These are phyloP conservation scores for Gymnoscopelus braueri DNA, from an alignment of 2,797 vertebrate species.

Conservation along the genomic window DNA sequence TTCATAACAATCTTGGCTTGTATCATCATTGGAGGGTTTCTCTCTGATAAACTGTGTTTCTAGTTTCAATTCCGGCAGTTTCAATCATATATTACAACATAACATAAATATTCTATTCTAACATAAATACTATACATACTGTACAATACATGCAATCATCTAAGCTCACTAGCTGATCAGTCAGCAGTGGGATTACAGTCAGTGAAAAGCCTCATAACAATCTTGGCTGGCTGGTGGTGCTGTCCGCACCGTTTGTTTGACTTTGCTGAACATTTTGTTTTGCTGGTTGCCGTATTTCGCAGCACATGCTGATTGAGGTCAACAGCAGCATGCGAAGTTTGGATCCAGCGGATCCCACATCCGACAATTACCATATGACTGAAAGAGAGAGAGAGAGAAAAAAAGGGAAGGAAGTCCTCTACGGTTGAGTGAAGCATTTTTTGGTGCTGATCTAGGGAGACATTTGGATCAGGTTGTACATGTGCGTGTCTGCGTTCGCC, in stretches of 20 bases:
- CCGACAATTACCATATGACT: slow-evolving; percentile 64
- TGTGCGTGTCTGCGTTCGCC: slow-evolving; percentile 15
- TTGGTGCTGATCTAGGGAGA: slow-evolving; percentile 65
- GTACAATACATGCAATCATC: too few species aligned
- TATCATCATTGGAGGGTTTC: slow-evolving; percentile 9
- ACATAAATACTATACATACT: too few species aligned
- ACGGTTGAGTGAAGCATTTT: slow-evolving; percentile 61
- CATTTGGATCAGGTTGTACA: slow-evolving; percentile 53
- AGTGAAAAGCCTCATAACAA: too few species aligned
- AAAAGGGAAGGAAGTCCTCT: slow-evolving; percentile 50
- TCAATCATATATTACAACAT: too few species aligned
- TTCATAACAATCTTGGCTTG: slow-evolving; percentile 22
- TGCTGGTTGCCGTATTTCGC: slow-evolving; percentile 65
- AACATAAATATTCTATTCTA: too few species aligned
- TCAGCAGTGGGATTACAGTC: too few species aligned
- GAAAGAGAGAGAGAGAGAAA: slow-evolving; percentile 43
- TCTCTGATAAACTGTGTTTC: slow-evolving; percentile 34
- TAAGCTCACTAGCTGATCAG: too few species aligned
- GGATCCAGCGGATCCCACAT: slow-evolving; percentile 66
- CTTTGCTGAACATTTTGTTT: slow-evolving; percentile 51
- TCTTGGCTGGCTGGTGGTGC: too few species aligned
- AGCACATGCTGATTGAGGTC: slow-evolving; percentile 56
- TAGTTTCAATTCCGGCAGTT: too few species aligned
- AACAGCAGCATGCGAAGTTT: slow-evolving; percentile 58
- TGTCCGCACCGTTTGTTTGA: too few species aligned